A percentile compares a stretch with the other conserved stretches of the same genome.
Evolutionary conservation across 2,113 vertebrate genomes (phyloP).

Genomic region (Cynoglossus semilaevis): DNA sequence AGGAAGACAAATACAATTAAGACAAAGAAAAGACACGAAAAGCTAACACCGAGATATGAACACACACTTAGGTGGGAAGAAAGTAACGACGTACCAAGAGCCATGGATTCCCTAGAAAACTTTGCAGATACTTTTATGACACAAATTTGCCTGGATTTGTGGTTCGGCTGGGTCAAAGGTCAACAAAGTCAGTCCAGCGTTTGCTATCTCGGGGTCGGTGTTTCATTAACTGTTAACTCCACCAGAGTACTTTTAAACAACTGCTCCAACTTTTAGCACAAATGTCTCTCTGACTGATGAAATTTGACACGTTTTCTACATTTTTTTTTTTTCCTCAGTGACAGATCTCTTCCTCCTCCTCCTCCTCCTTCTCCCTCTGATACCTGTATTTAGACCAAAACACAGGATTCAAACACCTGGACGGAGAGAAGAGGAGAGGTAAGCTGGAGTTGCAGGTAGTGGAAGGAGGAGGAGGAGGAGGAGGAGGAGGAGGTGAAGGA

Average conservation of each 20-base stretch:
- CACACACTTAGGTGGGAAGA: too few relatives aligned
- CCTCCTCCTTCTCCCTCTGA: constrained; percentile 35
- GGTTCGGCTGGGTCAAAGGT: too few relatives aligned
- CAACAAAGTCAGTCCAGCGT: too few relatives aligned
- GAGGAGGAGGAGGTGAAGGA: constrained; percentile 6
- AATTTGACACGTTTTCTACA: background rate
- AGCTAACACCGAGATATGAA: too few relatives aligned
- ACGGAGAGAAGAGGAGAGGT: constrained; percentile 19
- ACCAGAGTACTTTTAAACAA: background rate
- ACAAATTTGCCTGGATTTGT: too few relatives aligned
- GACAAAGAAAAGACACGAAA: too few relatives aligned
- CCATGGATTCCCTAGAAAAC: too few relatives aligned
- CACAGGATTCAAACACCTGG: constrained; percentile 58
- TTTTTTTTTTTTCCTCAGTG: constrained; percentile 12
- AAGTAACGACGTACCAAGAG: too few relatives aligned
- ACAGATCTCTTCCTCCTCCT: constrained; percentile 23
- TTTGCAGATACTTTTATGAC: too few relatives aligned
- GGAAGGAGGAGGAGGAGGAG: constrained; percentile 18
- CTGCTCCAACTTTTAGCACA: background rate
- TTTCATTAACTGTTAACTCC: too few relatives aligned
- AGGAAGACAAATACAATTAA: too few relatives aligned
- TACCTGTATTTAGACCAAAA: constrained; percentile 61
- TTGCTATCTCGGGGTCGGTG: too few relatives aligned
- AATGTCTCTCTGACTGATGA: background rate
- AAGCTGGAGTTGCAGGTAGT: constrained; percentile 24